Conservation (phyloP, 2,797 vertebrate species). For the Luscinia luscinia region DNA sequence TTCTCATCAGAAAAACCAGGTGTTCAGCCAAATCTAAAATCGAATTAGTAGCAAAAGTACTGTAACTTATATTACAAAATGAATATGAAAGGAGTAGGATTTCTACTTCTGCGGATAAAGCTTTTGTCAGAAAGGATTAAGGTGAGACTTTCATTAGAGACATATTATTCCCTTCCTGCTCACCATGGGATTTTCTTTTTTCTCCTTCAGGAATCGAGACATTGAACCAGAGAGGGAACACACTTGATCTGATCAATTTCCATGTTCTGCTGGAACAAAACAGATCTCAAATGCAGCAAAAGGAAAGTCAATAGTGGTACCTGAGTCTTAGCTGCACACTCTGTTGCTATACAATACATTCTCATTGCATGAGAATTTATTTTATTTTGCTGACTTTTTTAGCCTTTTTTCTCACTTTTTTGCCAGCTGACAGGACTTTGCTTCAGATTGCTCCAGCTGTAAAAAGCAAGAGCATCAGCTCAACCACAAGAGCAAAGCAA, state of each 20-base stretch:
- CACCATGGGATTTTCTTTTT: neutral
- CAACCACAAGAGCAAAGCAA: neutral
- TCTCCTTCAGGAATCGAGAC: neutral
- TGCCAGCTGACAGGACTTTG: neutral
- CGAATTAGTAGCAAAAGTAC: neutral
- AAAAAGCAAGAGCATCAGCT: neutral
- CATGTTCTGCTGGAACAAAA: neutral
- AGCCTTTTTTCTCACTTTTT: neutral
- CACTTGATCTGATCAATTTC: neutral
- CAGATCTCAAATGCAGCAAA: neutral
- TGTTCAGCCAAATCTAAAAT: neutral
- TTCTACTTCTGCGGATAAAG: neutral
- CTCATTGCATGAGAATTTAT: neutral
- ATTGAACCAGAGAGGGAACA: neutral
- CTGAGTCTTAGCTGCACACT: neutral
- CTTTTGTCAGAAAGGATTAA: neutral
- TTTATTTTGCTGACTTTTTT: neutral
- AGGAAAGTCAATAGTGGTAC: neutral
- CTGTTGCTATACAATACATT: neutral
- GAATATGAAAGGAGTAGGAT: neutral
- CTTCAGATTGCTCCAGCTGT: neutral
- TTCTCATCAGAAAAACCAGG: neutral
- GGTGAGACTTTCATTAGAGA: neutral
- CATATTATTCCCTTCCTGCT: neutral
- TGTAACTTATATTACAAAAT: neutral